A percentile compares a stretch with the other conserved stretches of the same genome.
phyloP scores from a whole-genome alignment of 2,113 vertebrate genomes.

The Atractosteus spatula region DNA sequence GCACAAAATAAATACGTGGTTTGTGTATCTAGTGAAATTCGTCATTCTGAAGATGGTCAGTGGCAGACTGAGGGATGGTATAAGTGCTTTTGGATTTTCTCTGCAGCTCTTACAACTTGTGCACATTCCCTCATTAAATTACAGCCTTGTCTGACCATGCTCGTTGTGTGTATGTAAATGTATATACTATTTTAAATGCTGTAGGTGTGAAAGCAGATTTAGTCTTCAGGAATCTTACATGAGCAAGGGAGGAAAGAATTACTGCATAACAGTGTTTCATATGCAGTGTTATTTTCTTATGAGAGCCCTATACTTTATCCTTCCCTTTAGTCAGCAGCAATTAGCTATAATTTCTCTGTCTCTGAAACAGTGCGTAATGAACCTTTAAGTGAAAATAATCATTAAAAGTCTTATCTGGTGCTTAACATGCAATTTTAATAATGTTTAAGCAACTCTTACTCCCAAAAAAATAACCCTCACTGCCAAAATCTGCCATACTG shows the following conservation, averaged over 20 bases:
- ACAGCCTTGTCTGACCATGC: too few relatives aligned
- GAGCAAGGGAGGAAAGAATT: background rate
- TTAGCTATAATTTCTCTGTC: constrained; percentile 16
- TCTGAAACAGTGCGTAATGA: background rate
- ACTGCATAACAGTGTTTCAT: background rate
- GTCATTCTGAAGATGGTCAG: too few relatives aligned
- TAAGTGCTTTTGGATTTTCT: too few relatives aligned
- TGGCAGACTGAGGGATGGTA: too few relatives aligned
- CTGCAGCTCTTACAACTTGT: too few relatives aligned
- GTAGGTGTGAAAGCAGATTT: background rate
- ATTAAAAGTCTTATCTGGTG: background rate
- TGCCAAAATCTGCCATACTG: constrained; percentile 4
- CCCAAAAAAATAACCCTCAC: background rate
- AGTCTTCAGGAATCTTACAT: background rate
- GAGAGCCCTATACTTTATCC: constrained; percentile 13
- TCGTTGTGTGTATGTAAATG: too few relatives aligned
- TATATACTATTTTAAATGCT: too few relatives aligned
- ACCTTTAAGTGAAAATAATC: constrained; percentile 5
- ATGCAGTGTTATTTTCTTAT: background rate
- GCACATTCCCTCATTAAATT: too few relatives aligned
- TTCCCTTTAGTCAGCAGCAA: background rate
- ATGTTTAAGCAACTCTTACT: background rate
- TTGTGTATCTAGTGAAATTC: too few relatives aligned
- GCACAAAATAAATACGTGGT: too few relatives aligned
- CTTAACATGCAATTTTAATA: constrained; percentile 15